phyloP scores from a whole-genome alignment of 2,888 invertebrate genomes.

The Micoletzkya japonica region DNA sequence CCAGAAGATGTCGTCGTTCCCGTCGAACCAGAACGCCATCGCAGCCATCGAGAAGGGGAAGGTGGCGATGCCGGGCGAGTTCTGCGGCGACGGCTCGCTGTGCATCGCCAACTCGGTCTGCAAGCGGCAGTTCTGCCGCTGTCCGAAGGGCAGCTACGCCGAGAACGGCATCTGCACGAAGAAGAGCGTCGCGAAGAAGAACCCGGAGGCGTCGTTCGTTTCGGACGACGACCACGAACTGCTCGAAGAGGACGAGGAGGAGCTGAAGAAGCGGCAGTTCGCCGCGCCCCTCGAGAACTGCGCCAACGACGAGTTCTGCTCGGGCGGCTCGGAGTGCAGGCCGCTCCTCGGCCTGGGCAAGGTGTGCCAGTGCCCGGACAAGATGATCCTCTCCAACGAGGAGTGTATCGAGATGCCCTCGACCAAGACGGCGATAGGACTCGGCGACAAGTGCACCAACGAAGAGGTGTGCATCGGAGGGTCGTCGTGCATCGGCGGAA shows the following conservation, averaged over 20 bases:
- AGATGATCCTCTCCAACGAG: slow-evolving; percentile 38
- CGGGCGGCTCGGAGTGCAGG: slow-evolving; percentile 49
- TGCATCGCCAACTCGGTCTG: slow-evolving; percentile 57
- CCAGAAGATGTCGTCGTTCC: background rate
- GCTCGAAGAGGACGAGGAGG: slow-evolving; percentile 10
- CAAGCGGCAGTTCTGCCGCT: slow-evolving; percentile 50
- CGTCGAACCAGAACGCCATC: background rate
- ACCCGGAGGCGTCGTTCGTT: background rate
- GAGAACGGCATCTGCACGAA: slow-evolving; percentile 51
- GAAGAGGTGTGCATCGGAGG: slow-evolving; percentile 46
- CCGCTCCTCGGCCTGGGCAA: slow-evolving; percentile 45
- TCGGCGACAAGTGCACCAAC: slow-evolving; percentile 40
- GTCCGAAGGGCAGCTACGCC: slow-evolving; percentile 46
- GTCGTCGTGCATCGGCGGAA: slow-evolving; percentile 37
- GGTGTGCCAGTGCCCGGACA: slow-evolving; percentile 51
- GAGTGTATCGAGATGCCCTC: slow-evolving; percentile 42
- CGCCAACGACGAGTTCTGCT: slow-evolving; percentile 45
- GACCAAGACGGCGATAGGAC: slow-evolving; percentile 35
- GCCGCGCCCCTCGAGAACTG: slow-evolving; percentile 50
- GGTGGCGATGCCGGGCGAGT: slow-evolving; percentile 56
- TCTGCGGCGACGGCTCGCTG: slow-evolving; percentile 45
- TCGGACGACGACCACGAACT: slow-evolving; percentile 3
- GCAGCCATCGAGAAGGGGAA: background rate
- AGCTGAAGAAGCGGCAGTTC: slow-evolving; percentile 29
- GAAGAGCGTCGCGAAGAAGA: slow-evolving; percentile 10